Percentiles rank a stretch among this genome's conserved stretches.
Conservation (phyloP, 2,797 vertebrate species). For the Loriculus beryllinus region DNA sequence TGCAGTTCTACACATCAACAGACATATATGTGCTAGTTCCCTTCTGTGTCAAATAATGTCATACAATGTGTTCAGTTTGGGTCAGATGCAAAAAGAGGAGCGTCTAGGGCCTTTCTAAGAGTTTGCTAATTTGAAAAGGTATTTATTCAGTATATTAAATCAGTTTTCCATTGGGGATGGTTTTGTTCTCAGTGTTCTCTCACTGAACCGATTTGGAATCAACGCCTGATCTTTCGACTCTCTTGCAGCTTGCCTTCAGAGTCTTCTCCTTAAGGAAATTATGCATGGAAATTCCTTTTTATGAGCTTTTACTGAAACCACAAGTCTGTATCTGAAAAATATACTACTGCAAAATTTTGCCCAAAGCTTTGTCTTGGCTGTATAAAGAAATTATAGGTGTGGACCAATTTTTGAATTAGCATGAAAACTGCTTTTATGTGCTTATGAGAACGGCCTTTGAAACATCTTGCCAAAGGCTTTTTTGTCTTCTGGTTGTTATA, state of each 20-base stretch:
- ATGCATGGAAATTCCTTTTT: slow-evolving; percentile 68
- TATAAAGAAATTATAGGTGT: slow-evolving; percentile 72
- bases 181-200: slow-evolving; percentile 43
- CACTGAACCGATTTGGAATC: slow-evolving; percentile 43
- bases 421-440: slow-evolving; percentile 71
- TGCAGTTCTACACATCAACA: neutral
- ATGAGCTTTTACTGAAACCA: slow-evolving; percentile 58
- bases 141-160: slow-evolving; percentile 18
- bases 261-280: slow-evolving; percentile 61
- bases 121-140: neutral
- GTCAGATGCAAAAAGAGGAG: neutral
- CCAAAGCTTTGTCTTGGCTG: slow-evolving; percentile 70
- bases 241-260: slow-evolving; percentile 34
- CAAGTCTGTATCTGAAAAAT: slow-evolving; percentile 59
- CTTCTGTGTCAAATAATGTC: neutral
- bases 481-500: slow-evolving; percentile 82
- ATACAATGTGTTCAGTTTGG: neutral
- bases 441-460: slow-evolving; percentile 70
- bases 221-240: slow-evolving; percentile 9
- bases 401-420: slow-evolving; percentile 72
- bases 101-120: neutral
- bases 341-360: slow-evolving; percentile 51
- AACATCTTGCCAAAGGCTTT: slow-evolving; percentile 88
- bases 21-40: neutral
- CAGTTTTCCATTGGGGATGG: neutral